Conservation (phyloP, 2,113 vertebrate species). For the Cromileptes altivelis region DNA sequence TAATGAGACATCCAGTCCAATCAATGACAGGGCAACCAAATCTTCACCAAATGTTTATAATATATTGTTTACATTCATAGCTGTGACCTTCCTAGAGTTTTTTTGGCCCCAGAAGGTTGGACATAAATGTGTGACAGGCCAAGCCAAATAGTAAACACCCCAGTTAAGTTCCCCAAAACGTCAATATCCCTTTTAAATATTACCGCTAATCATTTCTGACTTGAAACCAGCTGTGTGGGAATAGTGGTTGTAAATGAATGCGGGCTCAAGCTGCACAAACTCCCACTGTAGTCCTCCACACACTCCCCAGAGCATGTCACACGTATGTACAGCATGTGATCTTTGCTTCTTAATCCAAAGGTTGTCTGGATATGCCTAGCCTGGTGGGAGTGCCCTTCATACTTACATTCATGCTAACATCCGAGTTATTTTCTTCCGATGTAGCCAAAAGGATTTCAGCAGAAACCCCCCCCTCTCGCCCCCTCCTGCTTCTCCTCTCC, state of each 20-base stretch:
- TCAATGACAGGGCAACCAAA: conserved; percentile 25
- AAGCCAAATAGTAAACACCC: conserved; percentile 58
- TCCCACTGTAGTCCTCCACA: conserved; percentile 56
- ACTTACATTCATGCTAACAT: conserved; percentile 64
- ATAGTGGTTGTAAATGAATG: conserved; percentile 69
- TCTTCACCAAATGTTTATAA: conserved; percentile 32
- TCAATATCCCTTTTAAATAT: conserved; percentile 62
- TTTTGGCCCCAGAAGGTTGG: conserved; percentile 45
- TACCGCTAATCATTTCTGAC: conserved; percentile 70
- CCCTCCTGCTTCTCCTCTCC: conserved; percentile 16
- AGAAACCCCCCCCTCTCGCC: not conserved
- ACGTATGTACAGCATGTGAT: conserved; percentile 37
- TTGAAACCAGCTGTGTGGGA: conserved; percentile 70
- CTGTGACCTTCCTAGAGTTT: conserved; percentile 19
- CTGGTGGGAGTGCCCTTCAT: conserved; percentile 52
- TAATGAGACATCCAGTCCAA: conserved; percentile 19
- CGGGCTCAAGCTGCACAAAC: conserved; percentile 61
- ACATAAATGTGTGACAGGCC: conserved; percentile 44
- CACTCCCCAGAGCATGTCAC: conserved; percentile 58
- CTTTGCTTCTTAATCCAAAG: conserved; percentile 47
- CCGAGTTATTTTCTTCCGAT: conserved; percentile 77
- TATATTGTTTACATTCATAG: conserved; percentile 26
- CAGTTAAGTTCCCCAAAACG: conserved; percentile 42
- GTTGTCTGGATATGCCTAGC: conserved; percentile 38
- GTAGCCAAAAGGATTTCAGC: conserved; percentile 73